These are phyloP conservation scores for Natator depressus DNA, from an alignment of 2,113 vertebrate species.

Conservation along the genomic window DNA sequence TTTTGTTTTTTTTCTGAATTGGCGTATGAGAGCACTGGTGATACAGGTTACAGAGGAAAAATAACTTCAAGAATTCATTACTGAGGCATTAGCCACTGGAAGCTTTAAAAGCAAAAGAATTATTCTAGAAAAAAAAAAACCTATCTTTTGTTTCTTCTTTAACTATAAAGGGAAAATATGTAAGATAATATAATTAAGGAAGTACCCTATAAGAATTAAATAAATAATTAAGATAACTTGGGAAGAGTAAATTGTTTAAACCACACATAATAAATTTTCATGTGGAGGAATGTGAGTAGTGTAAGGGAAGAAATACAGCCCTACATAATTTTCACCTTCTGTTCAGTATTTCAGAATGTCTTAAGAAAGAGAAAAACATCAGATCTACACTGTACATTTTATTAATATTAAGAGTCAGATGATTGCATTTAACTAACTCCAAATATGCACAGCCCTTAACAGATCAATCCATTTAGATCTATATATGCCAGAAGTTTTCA, in stretches of 20 bases:
- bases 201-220: background rate
- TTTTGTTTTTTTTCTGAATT: slow-evolving; percentile 3
- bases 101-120: background rate
- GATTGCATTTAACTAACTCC: background rate
- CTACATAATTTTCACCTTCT: background rate
- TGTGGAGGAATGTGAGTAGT: background rate
- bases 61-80: background rate
- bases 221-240: background rate
- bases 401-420: background rate
- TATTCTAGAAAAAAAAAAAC: background rate
- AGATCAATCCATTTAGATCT: background rate
- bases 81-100: background rate
- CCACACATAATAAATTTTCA: background rate
- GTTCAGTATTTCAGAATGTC: background rate
- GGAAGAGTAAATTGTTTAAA: background rate
- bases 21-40: background rate
- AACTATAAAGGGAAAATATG: background rate
- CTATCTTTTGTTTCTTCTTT: background rate
- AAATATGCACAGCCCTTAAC: background rate
- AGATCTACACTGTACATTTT: background rate
- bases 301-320: background rate
- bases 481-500: background rate
- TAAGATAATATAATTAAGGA: background rate
- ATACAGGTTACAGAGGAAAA: background rate
- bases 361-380: background rate